Conservation (phyloP, 2,797 vertebrate genomes). For the Tauraco hartlaubi region DNA sequence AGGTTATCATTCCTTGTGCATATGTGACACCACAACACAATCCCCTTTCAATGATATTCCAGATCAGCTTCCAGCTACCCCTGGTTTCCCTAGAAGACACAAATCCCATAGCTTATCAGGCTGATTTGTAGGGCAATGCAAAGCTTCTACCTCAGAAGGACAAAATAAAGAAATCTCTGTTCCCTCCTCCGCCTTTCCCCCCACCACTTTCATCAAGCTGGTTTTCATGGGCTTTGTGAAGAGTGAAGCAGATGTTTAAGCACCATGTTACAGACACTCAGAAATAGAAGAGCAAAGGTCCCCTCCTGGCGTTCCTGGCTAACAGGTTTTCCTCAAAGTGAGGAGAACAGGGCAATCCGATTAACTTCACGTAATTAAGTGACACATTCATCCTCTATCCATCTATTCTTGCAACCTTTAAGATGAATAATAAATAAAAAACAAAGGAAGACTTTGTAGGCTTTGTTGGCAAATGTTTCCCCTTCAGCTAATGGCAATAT, state of each 20-base stretch:
- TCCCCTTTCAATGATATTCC: neutral
- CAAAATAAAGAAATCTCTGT: neutral
- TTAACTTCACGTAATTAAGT: slow-evolving; percentile 17
- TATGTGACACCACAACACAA: neutral
- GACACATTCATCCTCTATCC: neutral
- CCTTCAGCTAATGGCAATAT: neutral
- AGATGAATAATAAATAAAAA: slow-evolving; percentile 28
- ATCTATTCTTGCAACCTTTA: neutral
- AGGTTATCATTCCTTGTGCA: neutral
- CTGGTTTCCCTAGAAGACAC: neutral
- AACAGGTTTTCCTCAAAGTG: neutral
- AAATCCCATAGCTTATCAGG: neutral
- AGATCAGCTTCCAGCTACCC: neutral
- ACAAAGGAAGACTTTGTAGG: neutral
- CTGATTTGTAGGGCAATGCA: neutral
- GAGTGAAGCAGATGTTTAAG: neutral
- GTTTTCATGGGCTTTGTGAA: neutral
- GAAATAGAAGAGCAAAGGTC: neutral
- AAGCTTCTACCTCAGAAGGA: neutral
- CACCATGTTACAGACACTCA: neutral
- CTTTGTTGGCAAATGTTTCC: neutral
- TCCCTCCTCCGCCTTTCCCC: neutral
- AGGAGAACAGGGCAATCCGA: neutral
- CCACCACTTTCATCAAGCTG: neutral
- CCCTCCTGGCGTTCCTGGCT: neutral